Evolutionary conservation across 2,888 invertebrate species (phyloP).

Genomic region (Drosophila aldrichi): DNA sequence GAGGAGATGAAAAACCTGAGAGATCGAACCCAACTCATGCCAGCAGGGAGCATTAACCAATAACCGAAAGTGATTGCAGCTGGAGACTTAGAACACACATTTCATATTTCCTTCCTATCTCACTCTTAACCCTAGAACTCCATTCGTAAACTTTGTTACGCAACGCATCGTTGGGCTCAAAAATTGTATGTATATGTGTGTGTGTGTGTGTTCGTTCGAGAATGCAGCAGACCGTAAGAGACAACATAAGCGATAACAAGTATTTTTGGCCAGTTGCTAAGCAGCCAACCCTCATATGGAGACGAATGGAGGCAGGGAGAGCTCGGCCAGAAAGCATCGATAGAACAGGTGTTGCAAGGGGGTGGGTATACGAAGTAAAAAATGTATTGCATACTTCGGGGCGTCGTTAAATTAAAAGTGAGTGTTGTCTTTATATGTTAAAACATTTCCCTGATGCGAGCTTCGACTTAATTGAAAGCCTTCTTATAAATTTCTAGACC

Average conservation of each 20-base stretch:
- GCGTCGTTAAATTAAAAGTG: not conserved
- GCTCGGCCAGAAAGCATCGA: conserved; percentile 39
- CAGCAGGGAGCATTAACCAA: conserved; percentile 37
- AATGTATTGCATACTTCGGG: conserved; percentile 37
- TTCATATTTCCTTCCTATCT: conserved; percentile 13
- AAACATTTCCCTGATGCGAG: not conserved
- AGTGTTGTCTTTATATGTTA: not conserved
- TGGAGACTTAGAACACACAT: conserved; percentile 62
- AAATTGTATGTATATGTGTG: conserved; percentile 13
- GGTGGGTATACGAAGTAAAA: conserved; percentile 53
- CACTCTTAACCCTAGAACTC: too few relatives aligned
- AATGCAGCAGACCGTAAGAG: conserved; percentile 82
- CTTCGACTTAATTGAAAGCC: conserved; percentile 9
- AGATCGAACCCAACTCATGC: conserved; percentile 61
- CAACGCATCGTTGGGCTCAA: conserved; percentile 36
- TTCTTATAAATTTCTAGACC: not conserved
- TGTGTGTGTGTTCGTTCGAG: conserved; percentile 38
- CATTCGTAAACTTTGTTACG: not conserved
- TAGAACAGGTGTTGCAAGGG: conserved; percentile 59
- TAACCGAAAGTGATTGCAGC: conserved; percentile 65
- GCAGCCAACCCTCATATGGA: conserved; percentile 13
- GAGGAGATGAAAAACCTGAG: conserved; percentile 33
- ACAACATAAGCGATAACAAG: conserved; percentile 76
- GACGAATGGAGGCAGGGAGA: not conserved
- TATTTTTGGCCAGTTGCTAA: conserved; percentile 63